Evolutionary conservation across 2,888 invertebrate genomes (phyloP).

Genomic region (Caenorhabditis drosophilae): DNA sequence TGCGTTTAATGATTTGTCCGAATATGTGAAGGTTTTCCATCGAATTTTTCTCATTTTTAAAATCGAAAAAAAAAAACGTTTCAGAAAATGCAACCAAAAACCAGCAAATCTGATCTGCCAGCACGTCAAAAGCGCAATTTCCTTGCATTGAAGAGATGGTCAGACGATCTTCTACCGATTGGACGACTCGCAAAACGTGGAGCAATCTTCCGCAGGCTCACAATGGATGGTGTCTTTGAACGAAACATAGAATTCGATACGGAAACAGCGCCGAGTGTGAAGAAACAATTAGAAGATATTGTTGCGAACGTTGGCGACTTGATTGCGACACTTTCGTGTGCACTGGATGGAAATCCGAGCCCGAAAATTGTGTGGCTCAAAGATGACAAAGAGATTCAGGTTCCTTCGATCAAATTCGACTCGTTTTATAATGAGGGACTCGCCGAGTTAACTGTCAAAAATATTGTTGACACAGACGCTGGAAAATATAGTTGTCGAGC

Average conservation of each 20-base stretch:
- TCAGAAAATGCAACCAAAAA: slow-evolving; percentile 50
- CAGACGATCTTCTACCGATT: slow-evolving; percentile 69
- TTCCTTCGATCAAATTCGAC: slow-evolving; percentile 68
- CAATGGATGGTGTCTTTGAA: slow-evolving; percentile 70
- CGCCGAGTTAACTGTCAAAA: slow-evolving; percentile 74
- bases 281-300: slow-evolving; percentile 69
- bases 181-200: slow-evolving; percentile 71
- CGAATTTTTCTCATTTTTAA: neutral
- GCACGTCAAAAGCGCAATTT: slow-evolving; percentile 57
- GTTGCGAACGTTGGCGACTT: slow-evolving; percentile 65
- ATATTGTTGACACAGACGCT: slow-evolving; percentile 79
- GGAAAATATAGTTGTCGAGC: slow-evolving; percentile 85
- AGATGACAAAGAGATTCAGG: slow-evolving; percentile 66
- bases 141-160: slow-evolving; percentile 59
- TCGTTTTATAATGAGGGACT: slow-evolving; percentile 61
- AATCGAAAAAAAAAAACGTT: slow-evolving; percentile 4
- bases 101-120: slow-evolving; percentile 56
- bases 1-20: slow-evolving; percentile 66
- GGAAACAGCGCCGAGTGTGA: slow-evolving; percentile 68
- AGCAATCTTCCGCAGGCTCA: slow-evolving; percentile 70
- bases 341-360: slow-evolving; percentile 68
- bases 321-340: slow-evolving; percentile 69
- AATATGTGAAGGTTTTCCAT: slow-evolving; percentile 62
- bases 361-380: slow-evolving; percentile 66
- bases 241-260: slow-evolving; percentile 70